Conservation (phyloP, 2,113 vertebrate species). For the Ancistrus triradiatus region DNA sequence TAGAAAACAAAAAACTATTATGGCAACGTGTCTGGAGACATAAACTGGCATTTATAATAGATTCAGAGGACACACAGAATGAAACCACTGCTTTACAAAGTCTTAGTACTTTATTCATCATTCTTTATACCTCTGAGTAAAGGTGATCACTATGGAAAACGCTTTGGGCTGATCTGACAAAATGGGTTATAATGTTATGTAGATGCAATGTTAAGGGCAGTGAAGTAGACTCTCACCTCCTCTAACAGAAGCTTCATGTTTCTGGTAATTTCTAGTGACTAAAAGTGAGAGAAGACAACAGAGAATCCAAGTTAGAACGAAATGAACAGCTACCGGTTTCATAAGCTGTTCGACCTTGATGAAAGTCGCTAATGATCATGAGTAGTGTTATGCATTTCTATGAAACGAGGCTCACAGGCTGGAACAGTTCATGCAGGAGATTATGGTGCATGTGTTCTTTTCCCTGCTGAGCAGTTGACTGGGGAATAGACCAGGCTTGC, state of each 20-base stretch:
- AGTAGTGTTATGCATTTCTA: slow-evolving; percentile 1
- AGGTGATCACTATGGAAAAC: neutral
- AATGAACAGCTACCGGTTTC: neutral
- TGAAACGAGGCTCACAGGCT: slow-evolving; percentile 2
- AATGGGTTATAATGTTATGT: no score
- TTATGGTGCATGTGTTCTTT: slow-evolving; percentile 12
- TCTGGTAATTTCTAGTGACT: slow-evolving; percentile 75
- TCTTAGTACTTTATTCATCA: neutral
- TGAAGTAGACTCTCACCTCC: slow-evolving; percentile 59
- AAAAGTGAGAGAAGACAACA: slow-evolving; percentile 5
- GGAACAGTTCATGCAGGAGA: neutral
- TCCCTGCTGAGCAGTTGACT: slow-evolving; percentile 10
- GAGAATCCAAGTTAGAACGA: slow-evolving; percentile 7
- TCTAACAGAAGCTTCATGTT: slow-evolving; percentile 71
- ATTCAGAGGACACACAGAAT: neutral
- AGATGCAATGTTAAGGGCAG: neutral
- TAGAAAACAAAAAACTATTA: slow-evolving; percentile 23
- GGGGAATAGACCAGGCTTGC: slow-evolving; percentile 3
- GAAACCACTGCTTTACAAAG: neutral
- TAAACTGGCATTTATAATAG: slow-evolving; percentile 12
- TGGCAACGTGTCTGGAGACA: slow-evolving; percentile 1
- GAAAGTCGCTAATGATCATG: neutral
- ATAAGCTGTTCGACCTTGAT: neutral
- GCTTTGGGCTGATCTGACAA: no score
- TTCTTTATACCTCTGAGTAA: neutral